Evolutionary conservation across 2,888 invertebrate genomes (phyloP).

Genomic region (Sinopyrophorus schimmeli): DNA sequence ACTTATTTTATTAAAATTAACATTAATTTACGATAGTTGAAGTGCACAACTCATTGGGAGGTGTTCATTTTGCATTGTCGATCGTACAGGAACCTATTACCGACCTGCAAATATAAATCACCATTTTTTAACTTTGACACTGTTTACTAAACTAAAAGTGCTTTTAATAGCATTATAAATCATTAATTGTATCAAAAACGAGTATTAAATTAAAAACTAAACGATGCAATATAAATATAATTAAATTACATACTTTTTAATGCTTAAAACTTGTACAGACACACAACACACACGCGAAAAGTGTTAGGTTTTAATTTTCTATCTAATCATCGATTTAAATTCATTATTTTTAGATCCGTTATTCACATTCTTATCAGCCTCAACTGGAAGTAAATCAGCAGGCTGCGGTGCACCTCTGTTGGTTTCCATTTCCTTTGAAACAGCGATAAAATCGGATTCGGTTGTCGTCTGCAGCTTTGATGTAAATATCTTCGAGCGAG

Average conservation of each 20-base stretch:
- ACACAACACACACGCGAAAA: too few species aligned
- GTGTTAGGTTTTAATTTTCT: too few species aligned
- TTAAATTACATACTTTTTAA: too few species aligned
- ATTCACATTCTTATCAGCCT: background rate
- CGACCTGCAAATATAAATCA: conserved; percentile 8
- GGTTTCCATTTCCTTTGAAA: conserved; percentile 10
- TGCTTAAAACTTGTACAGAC: too few species aligned
- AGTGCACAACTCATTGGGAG: conserved; percentile 36
- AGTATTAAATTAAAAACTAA: too few species aligned
- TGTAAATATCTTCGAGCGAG: conserved; percentile 1
- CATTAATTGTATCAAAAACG: too few species aligned
- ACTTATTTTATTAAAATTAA: conserved; percentile 33
- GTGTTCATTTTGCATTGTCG: conserved; percentile 36
- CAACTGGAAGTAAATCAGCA: conserved; percentile 8
- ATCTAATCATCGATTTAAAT: too few species aligned
- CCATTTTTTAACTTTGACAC: background rate
- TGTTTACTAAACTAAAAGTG: background rate
- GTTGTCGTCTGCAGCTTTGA: conserved; percentile 13
- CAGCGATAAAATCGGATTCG: conserved; percentile 11
- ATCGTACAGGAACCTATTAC: conserved; percentile 19
- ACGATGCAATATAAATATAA: too few species aligned
- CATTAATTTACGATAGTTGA: conserved; percentile 31
- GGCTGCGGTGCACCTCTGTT: background rate
- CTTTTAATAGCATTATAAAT: too few species aligned
- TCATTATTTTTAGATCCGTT: background rate